phyloP scores from a whole-genome alignment of 1,140 invertebrate genomes.

The Macrosteles quadrilineatus region DNA sequence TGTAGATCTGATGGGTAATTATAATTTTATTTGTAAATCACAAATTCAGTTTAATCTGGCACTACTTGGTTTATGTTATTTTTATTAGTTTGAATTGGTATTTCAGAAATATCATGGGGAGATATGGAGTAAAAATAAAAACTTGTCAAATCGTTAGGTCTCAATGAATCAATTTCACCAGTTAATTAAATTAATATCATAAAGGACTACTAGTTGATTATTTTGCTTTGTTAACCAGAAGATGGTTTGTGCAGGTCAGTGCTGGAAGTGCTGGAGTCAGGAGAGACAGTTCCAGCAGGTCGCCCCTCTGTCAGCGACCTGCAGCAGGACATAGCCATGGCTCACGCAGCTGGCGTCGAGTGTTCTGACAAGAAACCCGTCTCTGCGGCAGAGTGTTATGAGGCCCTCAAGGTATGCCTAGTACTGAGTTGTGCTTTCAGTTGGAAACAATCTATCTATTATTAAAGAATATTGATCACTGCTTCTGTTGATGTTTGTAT shows the following conservation, averaged over 20 bases:
- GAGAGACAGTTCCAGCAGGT: neutral
- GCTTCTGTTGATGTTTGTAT: neutral
- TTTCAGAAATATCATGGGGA: neutral
- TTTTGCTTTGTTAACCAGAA: neutral
- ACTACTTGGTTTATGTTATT: neutral
- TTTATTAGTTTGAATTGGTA: neutral
- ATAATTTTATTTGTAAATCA: conserved; percentile 46
- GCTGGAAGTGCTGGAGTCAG: conserved; percentile 45
- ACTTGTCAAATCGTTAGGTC: no score
- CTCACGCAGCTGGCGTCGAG: conserved; percentile 38
- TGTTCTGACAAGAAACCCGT: conserved; percentile 41
- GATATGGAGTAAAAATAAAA: no score
- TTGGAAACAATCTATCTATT: neutral
- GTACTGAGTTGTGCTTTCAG: neutral
- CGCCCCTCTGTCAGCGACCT: neutral
- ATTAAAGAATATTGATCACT: neutral
- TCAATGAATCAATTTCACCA: no score
- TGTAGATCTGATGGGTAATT: conserved; percentile 55
- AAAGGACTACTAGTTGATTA: conserved; percentile 54
- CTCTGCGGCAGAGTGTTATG: conserved; percentile 52
- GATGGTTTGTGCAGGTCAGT: conserved; percentile 47
- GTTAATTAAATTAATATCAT: no score
- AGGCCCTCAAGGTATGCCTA: conserved; percentile 33
- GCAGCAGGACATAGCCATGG: conserved; percentile 14
- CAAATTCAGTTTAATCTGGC: neutral